phyloP scores from a whole-genome alignment of 2,797 vertebrate species.

The Echeneis naucrates region DNA sequence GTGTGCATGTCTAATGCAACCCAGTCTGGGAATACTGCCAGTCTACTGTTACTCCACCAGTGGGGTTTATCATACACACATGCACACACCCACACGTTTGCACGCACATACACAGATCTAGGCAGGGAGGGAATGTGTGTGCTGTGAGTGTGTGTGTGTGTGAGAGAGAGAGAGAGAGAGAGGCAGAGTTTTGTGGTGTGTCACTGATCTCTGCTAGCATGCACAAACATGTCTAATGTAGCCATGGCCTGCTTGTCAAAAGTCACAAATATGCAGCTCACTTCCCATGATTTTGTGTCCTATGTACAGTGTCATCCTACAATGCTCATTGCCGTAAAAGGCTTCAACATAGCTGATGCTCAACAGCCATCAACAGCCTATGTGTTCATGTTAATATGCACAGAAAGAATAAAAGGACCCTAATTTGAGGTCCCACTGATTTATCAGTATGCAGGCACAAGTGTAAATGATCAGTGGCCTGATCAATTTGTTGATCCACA shows the following conservation, averaged over 20 bases:
- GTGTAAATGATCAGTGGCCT: too few species aligned
- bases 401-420: background rate
- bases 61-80: conserved; percentile 79
- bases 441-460: background rate
- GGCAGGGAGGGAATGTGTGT: conserved; percentile 42
- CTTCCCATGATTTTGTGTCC: conserved; percentile 60
- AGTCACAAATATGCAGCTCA: conserved; percentile 80
- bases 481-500: background rate
- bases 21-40: conserved; percentile 83
- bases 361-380: background rate
- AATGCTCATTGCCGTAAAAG: conserved; percentile 33
- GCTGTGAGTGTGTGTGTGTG: conserved; percentile 18
- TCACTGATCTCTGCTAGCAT: conserved; percentile 79
- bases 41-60: conserved; percentile 82
- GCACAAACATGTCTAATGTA: conserved; percentile 78
- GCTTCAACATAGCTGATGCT: conserved; percentile 20
- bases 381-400: background rate
- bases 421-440: background rate
- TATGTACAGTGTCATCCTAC: conserved; percentile 37
- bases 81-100: conserved; percentile 67
- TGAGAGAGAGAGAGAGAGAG: conserved; percentile 51
- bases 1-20: conserved; percentile 83
- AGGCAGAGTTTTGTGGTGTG: conserved; percentile 74
- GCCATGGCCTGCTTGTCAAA: conserved; percentile 78
- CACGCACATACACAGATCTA: conserved; percentile 45